phyloP scores from a whole-genome alignment of 2,797 vertebrate genomes.

The Cephalopachus bancanus region DNA sequence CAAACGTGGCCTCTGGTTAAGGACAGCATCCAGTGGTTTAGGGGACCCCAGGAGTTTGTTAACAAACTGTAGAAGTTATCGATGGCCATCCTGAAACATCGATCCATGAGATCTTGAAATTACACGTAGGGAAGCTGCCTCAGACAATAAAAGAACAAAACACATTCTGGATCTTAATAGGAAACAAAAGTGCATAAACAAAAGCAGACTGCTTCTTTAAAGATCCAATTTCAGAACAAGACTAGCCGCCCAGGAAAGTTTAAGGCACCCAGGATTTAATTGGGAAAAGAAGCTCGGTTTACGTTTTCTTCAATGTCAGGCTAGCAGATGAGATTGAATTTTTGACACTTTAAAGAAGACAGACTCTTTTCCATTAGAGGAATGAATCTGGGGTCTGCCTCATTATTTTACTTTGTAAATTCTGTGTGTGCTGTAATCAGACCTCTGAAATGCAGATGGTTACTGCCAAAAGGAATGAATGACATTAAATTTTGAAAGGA shows the following conservation, averaged over 20 bases:
- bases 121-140: constrained; percentile 33
- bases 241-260: constrained; percentile 67
- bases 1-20: neutral
- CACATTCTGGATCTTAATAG: constrained; percentile 74
- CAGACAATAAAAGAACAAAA: constrained; percentile 76
- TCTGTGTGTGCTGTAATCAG: constrained; percentile 71
- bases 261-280: constrained; percentile 74
- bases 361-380: constrained; percentile 73
- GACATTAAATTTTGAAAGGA: constrained; percentile 60
- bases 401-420: constrained; percentile 76
- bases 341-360: constrained; percentile 81
- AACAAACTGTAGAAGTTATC: constrained; percentile 33
- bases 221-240: constrained; percentile 77
- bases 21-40: neutral
- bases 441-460: constrained; percentile 59
- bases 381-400: constrained; percentile 62
- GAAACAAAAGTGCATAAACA: constrained; percentile 83
- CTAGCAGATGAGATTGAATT: constrained; percentile 79
- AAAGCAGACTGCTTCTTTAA: constrained; percentile 82
- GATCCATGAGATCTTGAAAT: constrained; percentile 62
- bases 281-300: constrained; percentile 72
- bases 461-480: constrained; percentile 60
- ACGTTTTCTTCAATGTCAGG: constrained; percentile 61
- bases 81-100: constrained; percentile 28
- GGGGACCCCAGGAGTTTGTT: constrained; percentile 25